Base-by-base conservation (phyloP, 2,797 vertebrate genomes). In the Scarus forsteni region DNA sequence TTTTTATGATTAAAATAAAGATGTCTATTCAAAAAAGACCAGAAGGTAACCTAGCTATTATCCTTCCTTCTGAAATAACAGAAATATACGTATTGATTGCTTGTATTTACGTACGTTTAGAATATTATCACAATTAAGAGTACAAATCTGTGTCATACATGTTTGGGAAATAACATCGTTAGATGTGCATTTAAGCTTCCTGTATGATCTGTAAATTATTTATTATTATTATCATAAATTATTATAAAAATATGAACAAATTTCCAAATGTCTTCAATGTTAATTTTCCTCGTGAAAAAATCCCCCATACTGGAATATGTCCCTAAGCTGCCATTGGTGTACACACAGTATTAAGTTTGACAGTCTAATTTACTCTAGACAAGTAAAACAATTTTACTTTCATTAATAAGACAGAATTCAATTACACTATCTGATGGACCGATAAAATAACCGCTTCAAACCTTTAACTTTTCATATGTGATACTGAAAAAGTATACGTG, bases 391-490 rank as follows among this genome's bases (percentile, higher is more conserved):
- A 3, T 43, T 43, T 11, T 79, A 52, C 56, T 82, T 43, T 73
- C 65, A 77, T 66, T 79, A 73, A 77, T 62, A 43, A 48, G 50
- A 74, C 61, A 73, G 51, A 16, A 66, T 70, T 80, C 8, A 45
- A 79, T 77, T 80, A 79, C 53, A 73, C 84, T 52, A 85, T 53
- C 57, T 61, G 76, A 66, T 67, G 53, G 79, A 75, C 52, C 61
- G 27, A 78, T 73, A 9, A 71, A 66, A 72, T 66, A 75, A 72
- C 50, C 34, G 40, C 53, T 46, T 56, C 63, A 54, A 66, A 76
- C 51, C 35, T 50, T 56, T 59, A 70, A 80, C 84, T 57, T 62
- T 44, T 45, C 62, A 80, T 77, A 70, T 11, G 67, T 40, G 78
- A 60, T 64, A 86, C 74, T 61, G 46, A 62, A 35, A 62, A 53